Evolutionary conservation across 2,888 invertebrate species (phyloP), one percentile per base, ranked within the genome.

Genomic region (Noctua fimbriata): DNA sequence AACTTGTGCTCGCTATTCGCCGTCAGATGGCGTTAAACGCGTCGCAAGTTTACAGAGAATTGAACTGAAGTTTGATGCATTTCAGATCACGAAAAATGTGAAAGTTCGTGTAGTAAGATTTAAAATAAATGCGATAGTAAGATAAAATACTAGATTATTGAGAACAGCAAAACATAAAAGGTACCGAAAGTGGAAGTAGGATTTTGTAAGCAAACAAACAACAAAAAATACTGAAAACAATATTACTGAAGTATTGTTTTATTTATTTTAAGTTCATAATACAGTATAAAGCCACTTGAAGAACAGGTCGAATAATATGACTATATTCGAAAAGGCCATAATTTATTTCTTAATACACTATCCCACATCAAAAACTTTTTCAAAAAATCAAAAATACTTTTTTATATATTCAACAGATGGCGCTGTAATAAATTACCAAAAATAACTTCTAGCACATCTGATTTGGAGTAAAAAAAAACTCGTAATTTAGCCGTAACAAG

Each of bases 361-460:
- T 21, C 36, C 32, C 1, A n/a, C 2, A 21, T 16, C 1, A 14
- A 6, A 41, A 14, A 49, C 10, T 18, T n/a, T 60, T n/a, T 44
- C 21, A 4, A 7, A 9, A 44, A 49, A 67, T 7, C 1, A 1
- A n/a, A 18, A 69, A 63, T 49, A 32, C 18, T 1, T 41, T 41
- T 36, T 1, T 2, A 2, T 73, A 88, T 69, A 28, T 3, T 52
- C 74, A 76, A 82, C 66, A 92, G 92, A 90, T 92, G 92, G 88
- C 92, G 90, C 63, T 88, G 44, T 49, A 41, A 36, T 21, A 18
- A 63, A 76, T 81, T 47, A 18, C 69, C 58, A 10, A 63, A 79
- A 89, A 89, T 88, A 88, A 77, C 75, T 93, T 93, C 92, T 91
- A 92, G 93, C 92, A 85, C 84, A 83, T 85, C 85, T 89, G 83